Evolutionary conservation across 2,113 vertebrate genomes (phyloP).

Genomic region (Callithrix jacchus): DNA sequence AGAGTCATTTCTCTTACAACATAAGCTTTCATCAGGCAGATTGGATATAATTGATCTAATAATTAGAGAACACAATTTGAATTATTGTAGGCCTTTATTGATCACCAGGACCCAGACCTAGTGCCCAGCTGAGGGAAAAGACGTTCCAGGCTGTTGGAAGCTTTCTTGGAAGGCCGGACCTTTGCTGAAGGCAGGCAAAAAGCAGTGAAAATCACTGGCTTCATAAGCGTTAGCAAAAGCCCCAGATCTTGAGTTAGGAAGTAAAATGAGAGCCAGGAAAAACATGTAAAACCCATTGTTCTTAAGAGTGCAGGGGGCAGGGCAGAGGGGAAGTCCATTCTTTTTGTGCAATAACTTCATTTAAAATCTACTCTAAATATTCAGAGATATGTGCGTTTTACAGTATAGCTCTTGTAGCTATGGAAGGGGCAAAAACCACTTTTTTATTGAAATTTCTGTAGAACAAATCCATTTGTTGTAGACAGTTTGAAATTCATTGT

Average conservation of each 20-base stretch:
- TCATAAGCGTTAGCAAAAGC: rapidly evolving
- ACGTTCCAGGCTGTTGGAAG: rapidly evolving
- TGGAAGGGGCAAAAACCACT: neutral
- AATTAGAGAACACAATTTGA: neutral
- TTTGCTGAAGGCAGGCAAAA: neutral
- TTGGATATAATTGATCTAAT: constrained; percentile 14
- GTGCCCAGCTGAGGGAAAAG: neutral
- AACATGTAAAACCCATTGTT: neutral
- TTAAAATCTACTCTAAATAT: neutral
- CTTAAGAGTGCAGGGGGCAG: neutral
- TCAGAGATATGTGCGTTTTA: neutral
- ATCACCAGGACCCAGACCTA: neutral
- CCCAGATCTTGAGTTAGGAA: neutral
- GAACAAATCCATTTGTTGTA: neutral
- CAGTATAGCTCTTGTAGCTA: neutral
- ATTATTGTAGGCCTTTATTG: neutral
- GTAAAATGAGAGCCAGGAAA: rapidly evolving
- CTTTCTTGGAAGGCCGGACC: neutral
- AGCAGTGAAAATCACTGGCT: rapidly evolving
- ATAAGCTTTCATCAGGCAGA: neutral
- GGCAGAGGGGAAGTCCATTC: neutral
- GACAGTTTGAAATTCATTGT: neutral
- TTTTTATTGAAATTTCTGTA: constrained; percentile 1
- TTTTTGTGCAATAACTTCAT: neutral
- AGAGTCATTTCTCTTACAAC: neutral